A percentile compares a stretch with the other conserved stretches of the same genome.
These are phyloP conservation scores for Lithodes maja DNA, from an alignment of 2,888 invertebrate species.

Conservation along the genomic window DNA sequence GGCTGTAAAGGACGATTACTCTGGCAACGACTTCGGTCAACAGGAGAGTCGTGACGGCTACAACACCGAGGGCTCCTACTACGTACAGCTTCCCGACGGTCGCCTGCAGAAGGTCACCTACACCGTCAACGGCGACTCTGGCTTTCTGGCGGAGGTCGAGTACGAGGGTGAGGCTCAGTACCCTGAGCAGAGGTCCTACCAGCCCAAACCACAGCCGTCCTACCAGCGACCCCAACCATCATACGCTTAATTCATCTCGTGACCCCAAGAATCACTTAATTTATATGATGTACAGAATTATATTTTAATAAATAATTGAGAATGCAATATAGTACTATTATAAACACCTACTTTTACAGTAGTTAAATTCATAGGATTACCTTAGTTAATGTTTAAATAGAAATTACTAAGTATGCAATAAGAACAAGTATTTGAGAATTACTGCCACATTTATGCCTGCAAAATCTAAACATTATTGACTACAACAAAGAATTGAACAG, in stretches of 20 bases:
- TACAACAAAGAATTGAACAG: no score
- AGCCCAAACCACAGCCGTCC: not conserved
- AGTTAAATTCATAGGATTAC: no score
- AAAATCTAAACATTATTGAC: no score
- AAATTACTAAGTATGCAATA: no score
- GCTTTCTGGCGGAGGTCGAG: slow-evolving; percentile 69
- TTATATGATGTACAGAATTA: no score
- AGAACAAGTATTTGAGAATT: no score
- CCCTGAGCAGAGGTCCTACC: not conserved
- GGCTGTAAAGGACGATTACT: slow-evolving; percentile 6
- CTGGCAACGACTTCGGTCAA: slow-evolving; percentile 50
- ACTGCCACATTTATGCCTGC: no score
- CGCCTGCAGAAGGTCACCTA: slow-evolving; percentile 53
- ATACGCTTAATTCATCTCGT: not conserved
- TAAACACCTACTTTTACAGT: no score
- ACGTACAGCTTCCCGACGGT: slow-evolving; percentile 46
- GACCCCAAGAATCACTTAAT: no score
- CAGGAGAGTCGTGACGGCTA: slow-evolving; percentile 42
- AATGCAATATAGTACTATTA: no score
- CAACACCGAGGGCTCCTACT: slow-evolving; percentile 48
- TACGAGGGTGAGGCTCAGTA: slow-evolving; percentile 68
- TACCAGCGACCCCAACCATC: slow-evolving; percentile 2
- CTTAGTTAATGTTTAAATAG: no score
- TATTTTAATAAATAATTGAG: no score
- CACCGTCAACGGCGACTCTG: slow-evolving; percentile 61